Conservation (phyloP, 2,797 vertebrate species). For the Halcyon leucocephala region DNA sequence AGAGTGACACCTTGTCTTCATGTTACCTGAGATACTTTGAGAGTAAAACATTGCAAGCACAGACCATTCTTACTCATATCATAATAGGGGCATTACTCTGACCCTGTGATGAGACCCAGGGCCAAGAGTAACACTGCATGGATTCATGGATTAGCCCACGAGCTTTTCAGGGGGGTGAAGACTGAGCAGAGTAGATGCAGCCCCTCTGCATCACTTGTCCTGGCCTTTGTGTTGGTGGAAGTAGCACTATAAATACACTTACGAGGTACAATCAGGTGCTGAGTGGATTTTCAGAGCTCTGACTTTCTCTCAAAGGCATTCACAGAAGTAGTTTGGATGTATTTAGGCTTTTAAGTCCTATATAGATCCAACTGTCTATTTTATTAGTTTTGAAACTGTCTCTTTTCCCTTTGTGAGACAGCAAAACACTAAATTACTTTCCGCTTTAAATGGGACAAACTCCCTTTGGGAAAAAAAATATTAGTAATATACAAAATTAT, state of each 20-base stretch:
- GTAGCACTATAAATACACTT: rapidly evolving
- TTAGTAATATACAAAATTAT: neutral
- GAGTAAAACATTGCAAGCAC: neutral
- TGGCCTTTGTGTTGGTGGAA: neutral
- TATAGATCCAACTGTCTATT: neutral
- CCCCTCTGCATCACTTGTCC: neutral
- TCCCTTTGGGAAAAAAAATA: neutral
- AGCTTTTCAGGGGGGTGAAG: neutral
- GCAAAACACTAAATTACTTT: neutral
- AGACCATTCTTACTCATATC: neutral
- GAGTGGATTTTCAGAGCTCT: neutral
- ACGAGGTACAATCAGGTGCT: neutral
- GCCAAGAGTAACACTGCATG: neutral
- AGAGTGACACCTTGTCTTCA: neutral
- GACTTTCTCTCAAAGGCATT: neutral
- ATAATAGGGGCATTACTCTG: rapidly evolving
- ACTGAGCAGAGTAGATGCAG: neutral
- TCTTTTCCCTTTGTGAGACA: neutral
- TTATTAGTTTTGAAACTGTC: neutral
- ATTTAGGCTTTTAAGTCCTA: neutral
- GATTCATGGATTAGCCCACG: too few species aligned
- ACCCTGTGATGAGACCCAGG: neutral
- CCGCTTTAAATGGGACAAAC: neutral
- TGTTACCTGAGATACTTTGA: neutral
- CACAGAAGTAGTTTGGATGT: neutral